These are phyloP conservation scores for Caradrina kadenii DNA, from an alignment of 2,888 invertebrate species.

Conservation along the genomic window DNA sequence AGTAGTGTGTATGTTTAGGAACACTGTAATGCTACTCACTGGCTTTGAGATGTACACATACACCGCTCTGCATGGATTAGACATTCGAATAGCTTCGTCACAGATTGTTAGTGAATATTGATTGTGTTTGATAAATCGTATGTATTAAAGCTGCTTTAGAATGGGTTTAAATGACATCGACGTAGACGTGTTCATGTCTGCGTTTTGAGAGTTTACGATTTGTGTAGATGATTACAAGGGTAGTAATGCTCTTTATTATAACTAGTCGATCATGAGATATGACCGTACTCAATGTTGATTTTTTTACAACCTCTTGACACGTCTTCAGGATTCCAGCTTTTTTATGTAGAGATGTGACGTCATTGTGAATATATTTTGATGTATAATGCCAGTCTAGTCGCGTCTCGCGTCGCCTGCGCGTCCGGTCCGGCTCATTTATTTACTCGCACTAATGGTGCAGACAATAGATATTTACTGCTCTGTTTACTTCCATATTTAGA, in stretches of 20 bases:
- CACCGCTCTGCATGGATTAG: conserved; percentile 10
- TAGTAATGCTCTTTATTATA: not conserved
- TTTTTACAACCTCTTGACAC: not conserved
- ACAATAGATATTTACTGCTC: conserved; percentile 76
- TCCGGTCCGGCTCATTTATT: conserved; percentile 74
- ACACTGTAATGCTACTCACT: conserved; percentile 11
- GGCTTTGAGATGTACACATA: conserved; percentile 15
- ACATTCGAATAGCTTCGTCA: conserved; percentile 33
- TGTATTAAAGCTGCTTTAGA: not conserved
- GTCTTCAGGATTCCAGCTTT: not conserved
- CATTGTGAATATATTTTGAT: conserved; percentile 15
- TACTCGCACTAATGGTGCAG: conserved; percentile 74
- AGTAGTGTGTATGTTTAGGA: conserved; percentile 22
- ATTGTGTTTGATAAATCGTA: conserved; percentile 13
- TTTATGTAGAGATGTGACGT: conserved; percentile 7
- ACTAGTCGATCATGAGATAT: not conserved
- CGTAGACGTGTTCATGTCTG: too few species aligned
- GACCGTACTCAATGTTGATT: not conserved
- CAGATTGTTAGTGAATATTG: conserved; percentile 36
- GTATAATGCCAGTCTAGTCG: conserved; percentile 26
- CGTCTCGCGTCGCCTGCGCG: conserved; percentile 58
- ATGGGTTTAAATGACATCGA: not conserved
- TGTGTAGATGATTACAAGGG: not conserved
- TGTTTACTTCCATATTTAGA: conserved; percentile 72
- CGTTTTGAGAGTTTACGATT: too few species aligned